A percentile compares a stretch with the other conserved stretches of the same genome.
These are phyloP conservation scores for Chelon auratus DNA, from an alignment of 2,797 vertebrate genomes.

Conservation along the genomic window DNA sequence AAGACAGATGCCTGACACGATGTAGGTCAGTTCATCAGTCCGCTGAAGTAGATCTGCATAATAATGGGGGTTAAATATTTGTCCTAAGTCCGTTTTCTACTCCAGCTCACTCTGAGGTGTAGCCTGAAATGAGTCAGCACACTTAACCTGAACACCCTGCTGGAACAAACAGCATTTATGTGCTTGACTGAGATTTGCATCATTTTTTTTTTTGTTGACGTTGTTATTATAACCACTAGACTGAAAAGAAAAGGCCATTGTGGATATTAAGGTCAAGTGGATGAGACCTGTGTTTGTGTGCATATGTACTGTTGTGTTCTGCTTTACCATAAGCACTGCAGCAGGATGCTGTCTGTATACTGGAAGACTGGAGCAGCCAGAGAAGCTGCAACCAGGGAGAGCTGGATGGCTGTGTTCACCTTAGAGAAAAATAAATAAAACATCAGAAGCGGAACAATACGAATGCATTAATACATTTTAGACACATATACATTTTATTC, in stretches of 20 bases:
- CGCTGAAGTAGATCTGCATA: conserved; percentile 3
- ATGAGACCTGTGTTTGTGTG: background rate
- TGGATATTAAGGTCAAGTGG: background rate
- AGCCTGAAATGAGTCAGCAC: conserved; percentile 43
- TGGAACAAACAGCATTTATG: conserved; percentile 40
- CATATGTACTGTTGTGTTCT: background rate
- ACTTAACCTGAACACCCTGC: conserved; percentile 36
- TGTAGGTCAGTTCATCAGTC: background rate
- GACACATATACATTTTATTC: background rate
- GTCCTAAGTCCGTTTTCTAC: conserved; percentile 19
- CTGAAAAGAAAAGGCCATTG: background rate
- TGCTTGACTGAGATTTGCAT: conserved; percentile 32
- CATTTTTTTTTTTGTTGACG: background rate
- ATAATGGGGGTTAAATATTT: conserved; percentile 44
- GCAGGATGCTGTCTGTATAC: conserved; percentile 92
- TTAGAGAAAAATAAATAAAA: conserved; percentile 56
- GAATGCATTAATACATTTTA: background rate
- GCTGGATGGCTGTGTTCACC: conserved; percentile 96
- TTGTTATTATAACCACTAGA: background rate
- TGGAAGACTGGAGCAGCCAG: conserved; percentile 96
- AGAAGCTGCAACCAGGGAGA: conserved; percentile 94
- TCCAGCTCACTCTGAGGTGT: conserved; percentile 8
- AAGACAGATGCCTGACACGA: background rate
- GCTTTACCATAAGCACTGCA: conserved; percentile 94
- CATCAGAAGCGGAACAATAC: background rate